Conservation (phyloP, 2,113 vertebrate genomes). For the Condylura cristata region DNA sequence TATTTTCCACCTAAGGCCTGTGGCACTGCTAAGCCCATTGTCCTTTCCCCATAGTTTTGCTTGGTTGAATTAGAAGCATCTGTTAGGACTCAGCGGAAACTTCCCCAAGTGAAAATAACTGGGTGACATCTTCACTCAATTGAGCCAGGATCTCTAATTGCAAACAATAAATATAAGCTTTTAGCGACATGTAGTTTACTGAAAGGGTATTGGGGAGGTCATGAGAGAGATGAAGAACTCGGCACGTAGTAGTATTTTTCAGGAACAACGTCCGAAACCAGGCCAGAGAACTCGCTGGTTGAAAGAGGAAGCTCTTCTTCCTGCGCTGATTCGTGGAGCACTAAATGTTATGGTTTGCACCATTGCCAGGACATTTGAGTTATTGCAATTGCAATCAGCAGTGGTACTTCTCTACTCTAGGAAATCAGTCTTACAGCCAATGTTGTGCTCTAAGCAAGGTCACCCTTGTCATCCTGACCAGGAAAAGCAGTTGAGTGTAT, state of each 20-base stretch:
- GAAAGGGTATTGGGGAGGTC: neutral
- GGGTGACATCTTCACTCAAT: neutral
- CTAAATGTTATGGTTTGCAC: neutral
- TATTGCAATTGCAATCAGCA: neutral
- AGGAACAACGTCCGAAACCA: neutral
- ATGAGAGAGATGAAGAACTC: neutral
- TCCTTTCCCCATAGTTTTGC: neutral
- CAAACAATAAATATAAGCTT: neutral
- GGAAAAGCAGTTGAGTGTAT: neutral
- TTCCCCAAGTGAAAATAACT: neutral
- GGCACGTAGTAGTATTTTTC: neutral
- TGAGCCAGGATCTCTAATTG: neutral
- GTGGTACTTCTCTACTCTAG: neutral
- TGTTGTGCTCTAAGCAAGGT: neutral
- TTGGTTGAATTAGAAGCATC: neutral
- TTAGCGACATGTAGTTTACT: neutral
- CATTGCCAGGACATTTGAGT: neutral
- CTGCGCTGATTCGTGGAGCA: fast-evolving
- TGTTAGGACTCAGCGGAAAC: neutral
- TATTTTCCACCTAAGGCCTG: neutral
- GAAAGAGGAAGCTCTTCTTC: neutral
- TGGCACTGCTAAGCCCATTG: neutral
- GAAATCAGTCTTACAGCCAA: neutral
- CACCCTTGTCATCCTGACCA: neutral
- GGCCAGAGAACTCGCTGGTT: neutral